These are phyloP conservation scores for Pelobates cultripes DNA, from an alignment of 2,797 vertebrate species.

Conservation along the genomic window DNA sequence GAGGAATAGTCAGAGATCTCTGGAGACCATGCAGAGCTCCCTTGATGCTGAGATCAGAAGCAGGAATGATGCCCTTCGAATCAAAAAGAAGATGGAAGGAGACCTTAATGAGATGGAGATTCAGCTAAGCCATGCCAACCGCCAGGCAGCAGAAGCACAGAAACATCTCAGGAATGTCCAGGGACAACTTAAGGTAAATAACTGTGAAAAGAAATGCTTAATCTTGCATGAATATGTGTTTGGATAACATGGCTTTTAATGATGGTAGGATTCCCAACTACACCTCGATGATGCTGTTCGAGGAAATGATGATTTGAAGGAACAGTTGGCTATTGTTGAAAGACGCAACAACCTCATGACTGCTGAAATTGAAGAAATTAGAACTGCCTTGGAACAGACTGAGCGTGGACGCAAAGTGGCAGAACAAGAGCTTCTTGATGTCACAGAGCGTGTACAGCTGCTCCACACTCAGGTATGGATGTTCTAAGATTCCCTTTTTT, in stretches of 20 bases:
- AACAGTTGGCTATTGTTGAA: slow-evolving; percentile 59
- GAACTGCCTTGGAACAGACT: slow-evolving; percentile 69
- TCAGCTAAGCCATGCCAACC: slow-evolving; percentile 74
- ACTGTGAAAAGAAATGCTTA: background rate
- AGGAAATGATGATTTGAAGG: slow-evolving; percentile 70
- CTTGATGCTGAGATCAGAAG: slow-evolving; percentile 77
- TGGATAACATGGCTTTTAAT: background rate
- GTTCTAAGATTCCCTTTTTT: background rate
- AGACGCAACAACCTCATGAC: too few relatives aligned
- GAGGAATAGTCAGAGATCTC: slow-evolving; percentile 76
- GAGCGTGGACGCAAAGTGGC: slow-evolving; percentile 67
- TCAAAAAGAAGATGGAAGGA: slow-evolving; percentile 79
- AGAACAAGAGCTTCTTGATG: too few relatives aligned
- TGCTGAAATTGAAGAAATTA: slow-evolving; percentile 55
- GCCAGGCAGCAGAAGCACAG: slow-evolving; percentile 74
- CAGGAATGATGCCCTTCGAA: slow-evolving; percentile 69
- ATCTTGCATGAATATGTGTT: background rate
- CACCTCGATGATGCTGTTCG: slow-evolving; percentile 73
- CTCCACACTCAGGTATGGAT: slow-evolving; percentile 61
- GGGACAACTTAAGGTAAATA: slow-evolving; percentile 73
- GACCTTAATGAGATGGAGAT: slow-evolving; percentile 80
- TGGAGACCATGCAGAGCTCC: slow-evolving; percentile 79
- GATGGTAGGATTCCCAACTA: slow-evolving; percentile 69
- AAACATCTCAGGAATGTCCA: slow-evolving; percentile 75
- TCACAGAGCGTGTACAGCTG: slow-evolving; percentile 58